Base-by-base conservation (phyloP, 2,888 invertebrate species). In the Bibio marci region DNA sequence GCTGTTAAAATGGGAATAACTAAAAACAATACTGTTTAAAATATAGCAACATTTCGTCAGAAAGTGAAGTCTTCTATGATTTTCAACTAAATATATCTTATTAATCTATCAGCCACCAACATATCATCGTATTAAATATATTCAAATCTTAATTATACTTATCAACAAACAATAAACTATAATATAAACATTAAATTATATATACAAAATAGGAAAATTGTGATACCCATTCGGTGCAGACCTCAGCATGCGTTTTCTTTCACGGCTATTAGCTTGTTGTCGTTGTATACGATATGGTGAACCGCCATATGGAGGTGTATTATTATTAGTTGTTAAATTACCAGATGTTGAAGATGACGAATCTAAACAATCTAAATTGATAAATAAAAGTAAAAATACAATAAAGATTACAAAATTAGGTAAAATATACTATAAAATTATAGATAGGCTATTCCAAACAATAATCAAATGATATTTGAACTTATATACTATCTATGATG, bases 221-320 rank as follows among this genome's bases (percentile, higher is more conserved):
- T 56, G 57, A 66, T 79, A 79, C 79, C 79, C 78, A 74, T 76
- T 79, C 71, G 79, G 78, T 73, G 78, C 80, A 75, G 81, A 87
- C 81, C 90, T 90, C 76, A 95, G 82, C 94, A 97, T 95, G 59
- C 95, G 79, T 70, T 92, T 87, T 59, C 95, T 72, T 66, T 97
- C 97, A 50, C 97, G 76, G 48, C 95, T 87, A 65, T 94, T 95
- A 43, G 95, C 90, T 3, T 94, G 87, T 49, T 88, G 87, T 44
- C 90, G 71, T 61, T 91, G 90, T 46, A 88, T 34, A 13, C 42
- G 42, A 30, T 44, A 45, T 5, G 40, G 19, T 19, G 30, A 18
- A 28, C 35, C 33, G 12, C 52, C 54, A 40, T 51, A 53, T 42
- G 47, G 22, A 22, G 5, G 4, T 8, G 50, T 34, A 26, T 44